Evolutionary conservation across 2,888 invertebrate genomes (phyloP), one percentile per base, ranked within the genome.

Genomic region (Tenthredo amoena): DNA sequence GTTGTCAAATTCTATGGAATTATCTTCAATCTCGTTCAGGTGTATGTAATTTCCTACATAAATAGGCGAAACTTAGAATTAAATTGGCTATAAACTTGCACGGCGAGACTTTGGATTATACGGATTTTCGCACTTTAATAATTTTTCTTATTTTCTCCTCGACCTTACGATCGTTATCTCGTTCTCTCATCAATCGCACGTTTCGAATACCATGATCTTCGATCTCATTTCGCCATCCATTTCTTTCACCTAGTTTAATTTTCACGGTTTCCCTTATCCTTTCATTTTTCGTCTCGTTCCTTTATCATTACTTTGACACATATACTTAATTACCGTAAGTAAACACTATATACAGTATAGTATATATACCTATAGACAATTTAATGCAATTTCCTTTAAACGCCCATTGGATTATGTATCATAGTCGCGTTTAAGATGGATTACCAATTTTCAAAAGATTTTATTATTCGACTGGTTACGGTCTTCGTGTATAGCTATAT

Each of bases 131-230:
- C 26, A 62, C 26, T 21, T 62, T 12, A 12, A 6, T 26, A 12
- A 21, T 26, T 26, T 21, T 34, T 40, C 81, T 71, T 65, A n/a
- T 74, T 71, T 86, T 82, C 65, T 77, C 40, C 84, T 74, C 74
- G 9, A 26, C 26, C 7, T 10, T n/a, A 21, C 40, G 10, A 31
- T 62, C 15, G 34, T 18, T 18, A n/a, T 34, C 9, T 21, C 18
- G 10, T 18, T 34, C 10, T 34, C 37, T 31, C 31, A 21, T 58
- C 58, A 58, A 71, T n/a, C 18, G 18, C 50, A 50, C 50, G 50
- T 50, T 50, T 18, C 18, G 18, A 18, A 50, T 50, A 50, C 50
- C 50, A 50, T 50, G 5, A 4, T 50, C 50, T 50, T 55, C 1
- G 18, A 50, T 50, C 6, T n/a, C 0, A 50, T 50, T 50, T 50